Base-by-base conservation (phyloP, 1,140 invertebrate genomes). In the Macrocentrus cingulum region DNA sequence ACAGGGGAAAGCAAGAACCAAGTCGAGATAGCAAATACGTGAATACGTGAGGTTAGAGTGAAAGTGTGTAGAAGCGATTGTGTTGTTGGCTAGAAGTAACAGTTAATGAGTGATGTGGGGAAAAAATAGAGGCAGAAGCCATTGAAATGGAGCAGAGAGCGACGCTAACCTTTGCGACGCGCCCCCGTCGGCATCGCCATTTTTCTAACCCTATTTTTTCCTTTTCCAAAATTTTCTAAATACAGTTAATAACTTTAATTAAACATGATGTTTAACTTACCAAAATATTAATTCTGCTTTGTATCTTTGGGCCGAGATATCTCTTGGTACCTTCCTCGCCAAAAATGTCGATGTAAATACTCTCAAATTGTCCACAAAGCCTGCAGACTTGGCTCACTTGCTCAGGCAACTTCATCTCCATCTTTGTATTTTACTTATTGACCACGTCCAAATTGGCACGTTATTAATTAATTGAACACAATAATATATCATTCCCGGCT, bases 281-380 rank as follows among this genome's bases (percentile, higher is more conserved):
- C 74, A 74, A 8, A 62, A 80, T 78, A 65, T 78, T 75, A 50
- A 80, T 75, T 69, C 72, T 77, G 5, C 66, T 57, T 5, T 72
- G 66, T 2, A 80, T 80, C 53, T 79, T 80, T 5, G 67, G 41
- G 5, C 71, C 70, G 11, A 80, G 63, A 11, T 66, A 69, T 11
- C 77, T 61, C 15, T 69, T 76, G 1, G 64, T 59, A 0, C 77
- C 76, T 22, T 80, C 76, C 11, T 79, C 76, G 4, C 75, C 71
- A 25, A 80, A 79, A 18, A 80, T 67, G 19, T 80, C 74, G 20
- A 80, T 77, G 37, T 68, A 77, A 34, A 78, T 75, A 7, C 62
- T 77, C 20, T 74, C 75, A 2, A 56, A 67, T 36, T 79, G 70
- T 13, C 77, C 77, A 49, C 77, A 80, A 1, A 80, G 66, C 46